phyloP scores from a whole-genome alignment of 1,140 invertebrate genomes.

The Coenobita brevimanus region DNA sequence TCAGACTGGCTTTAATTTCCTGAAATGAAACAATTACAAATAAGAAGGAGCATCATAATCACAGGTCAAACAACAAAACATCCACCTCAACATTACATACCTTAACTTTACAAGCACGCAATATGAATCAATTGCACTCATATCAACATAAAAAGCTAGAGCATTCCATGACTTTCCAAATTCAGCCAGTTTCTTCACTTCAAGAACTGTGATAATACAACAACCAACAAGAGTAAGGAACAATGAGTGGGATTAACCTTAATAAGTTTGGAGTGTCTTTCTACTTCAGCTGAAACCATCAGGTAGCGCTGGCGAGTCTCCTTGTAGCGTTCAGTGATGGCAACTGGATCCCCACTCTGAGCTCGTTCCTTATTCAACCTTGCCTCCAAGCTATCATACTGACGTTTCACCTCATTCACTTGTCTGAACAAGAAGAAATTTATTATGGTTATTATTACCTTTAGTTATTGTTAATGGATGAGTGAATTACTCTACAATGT shows the following conservation, averaged over 20 bases:
- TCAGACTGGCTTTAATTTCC: slow-evolving; percentile 23
- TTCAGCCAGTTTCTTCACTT: too few relatives aligned
- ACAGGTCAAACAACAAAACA: not conserved
- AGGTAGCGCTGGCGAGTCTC: not conserved
- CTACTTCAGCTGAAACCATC: not conserved
- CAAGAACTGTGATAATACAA: too few relatives aligned
- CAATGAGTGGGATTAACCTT: too few relatives aligned
- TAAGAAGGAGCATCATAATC: not conserved
- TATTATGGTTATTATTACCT: too few relatives aligned
- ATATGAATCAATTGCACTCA: too few relatives aligned
- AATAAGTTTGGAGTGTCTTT: slow-evolving; percentile 2
- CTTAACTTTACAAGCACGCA: too few relatives aligned
- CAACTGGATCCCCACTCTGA: not conserved
- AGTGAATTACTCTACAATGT: too few relatives aligned
- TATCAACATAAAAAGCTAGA: too few relatives aligned
- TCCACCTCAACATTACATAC: not conserved
- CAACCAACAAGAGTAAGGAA: too few relatives aligned
- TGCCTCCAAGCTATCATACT: slow-evolving; percentile 6
- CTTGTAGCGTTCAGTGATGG: slow-evolving; percentile 21
- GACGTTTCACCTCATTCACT: slow-evolving; percentile 36
- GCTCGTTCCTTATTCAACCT: slow-evolving; percentile 29
- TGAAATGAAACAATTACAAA: slow-evolving; percentile 25
- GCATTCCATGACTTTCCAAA: too few relatives aligned
- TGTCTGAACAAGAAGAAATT: slow-evolving; percentile 6
- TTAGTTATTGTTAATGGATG: too few relatives aligned